Conservation (phyloP, 2,797 vertebrate species). For the Oceanodroma leucorhoa region DNA sequence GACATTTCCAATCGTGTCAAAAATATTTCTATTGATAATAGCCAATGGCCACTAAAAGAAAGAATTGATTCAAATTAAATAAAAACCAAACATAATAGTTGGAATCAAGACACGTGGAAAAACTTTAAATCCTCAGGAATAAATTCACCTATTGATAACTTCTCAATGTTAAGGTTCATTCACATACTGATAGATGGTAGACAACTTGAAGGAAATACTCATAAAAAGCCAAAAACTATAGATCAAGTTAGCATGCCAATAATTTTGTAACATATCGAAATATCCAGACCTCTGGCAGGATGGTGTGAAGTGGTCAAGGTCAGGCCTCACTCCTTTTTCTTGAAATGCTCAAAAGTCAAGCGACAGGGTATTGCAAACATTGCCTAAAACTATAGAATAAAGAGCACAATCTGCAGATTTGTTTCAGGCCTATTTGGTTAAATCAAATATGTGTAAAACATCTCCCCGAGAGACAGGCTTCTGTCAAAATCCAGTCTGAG, state of each 20-base stretch:
- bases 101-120: not conserved
- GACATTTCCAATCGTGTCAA: not conserved
- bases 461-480: not conserved
- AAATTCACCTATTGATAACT: not conserved
- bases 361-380: not conserved
- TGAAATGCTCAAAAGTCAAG: not conserved
- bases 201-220: not conserved
- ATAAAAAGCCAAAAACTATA: not conserved
- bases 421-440: not conserved
- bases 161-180: not conserved
- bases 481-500: not conserved
- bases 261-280: not conserved
- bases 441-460: not conserved
- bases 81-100: not conserved
- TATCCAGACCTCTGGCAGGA: not conserved
- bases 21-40: not conserved
- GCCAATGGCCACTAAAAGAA: not conserved
- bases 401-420: not conserved
- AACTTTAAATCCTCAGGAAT: not conserved
- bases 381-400: not conserved
- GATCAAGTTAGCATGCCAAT: not conserved
- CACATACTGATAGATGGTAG: not conserved
- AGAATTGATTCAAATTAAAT: not conserved
- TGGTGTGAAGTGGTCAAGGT: not conserved
- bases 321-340: not conserved